Evolutionary conservation across 2,888 invertebrate genomes (phyloP).

Genomic region (Eupithecia inturbata): DNA sequence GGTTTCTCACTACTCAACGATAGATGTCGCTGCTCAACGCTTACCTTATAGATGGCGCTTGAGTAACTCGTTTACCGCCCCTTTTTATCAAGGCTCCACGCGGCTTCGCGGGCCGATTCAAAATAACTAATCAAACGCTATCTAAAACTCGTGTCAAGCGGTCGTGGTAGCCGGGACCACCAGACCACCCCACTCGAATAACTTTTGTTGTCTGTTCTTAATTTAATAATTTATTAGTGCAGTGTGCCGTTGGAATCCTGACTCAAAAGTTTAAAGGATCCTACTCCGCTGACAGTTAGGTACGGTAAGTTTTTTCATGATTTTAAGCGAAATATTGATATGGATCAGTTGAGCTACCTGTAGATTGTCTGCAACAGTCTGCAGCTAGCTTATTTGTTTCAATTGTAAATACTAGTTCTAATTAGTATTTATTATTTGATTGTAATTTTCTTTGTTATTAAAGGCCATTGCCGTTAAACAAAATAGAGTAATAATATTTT

Average conservation of each 20-base stretch:
- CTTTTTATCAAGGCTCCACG: constrained; percentile 61
- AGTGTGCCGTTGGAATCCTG: constrained; percentile 28
- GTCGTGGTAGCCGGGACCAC: constrained; percentile 47
- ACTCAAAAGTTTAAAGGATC: constrained; percentile 17
- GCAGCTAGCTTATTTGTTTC: no score
- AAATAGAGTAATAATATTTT: not conserved
- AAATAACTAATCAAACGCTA: constrained; percentile 74
- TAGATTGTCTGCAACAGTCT: no score
- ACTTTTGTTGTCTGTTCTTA: constrained; percentile 17
- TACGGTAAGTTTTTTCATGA: constrained; percentile 32
- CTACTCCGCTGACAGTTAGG: constrained; percentile 21
- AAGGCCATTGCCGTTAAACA: no score
- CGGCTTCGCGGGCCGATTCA: constrained; percentile 64
- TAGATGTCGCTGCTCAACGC: constrained; percentile 58
- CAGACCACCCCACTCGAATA: constrained; percentile 15
- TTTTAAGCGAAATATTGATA: no score
- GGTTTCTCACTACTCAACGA: constrained; percentile 51
- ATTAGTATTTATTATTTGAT: no score
- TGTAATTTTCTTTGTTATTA: no score
- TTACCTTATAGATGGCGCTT: constrained; percentile 56
- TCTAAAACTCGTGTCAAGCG: constrained; percentile 75
- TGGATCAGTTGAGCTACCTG: no score
- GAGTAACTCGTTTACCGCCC: constrained; percentile 46
- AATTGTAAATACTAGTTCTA: no score
- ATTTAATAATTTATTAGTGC: constrained; percentile 28